Percentiles rank a stretch among this genome's conserved stretches.
phyloP scores from a whole-genome alignment of 2,797 vertebrate species.

The Phyllotis vaccarum region DNA sequence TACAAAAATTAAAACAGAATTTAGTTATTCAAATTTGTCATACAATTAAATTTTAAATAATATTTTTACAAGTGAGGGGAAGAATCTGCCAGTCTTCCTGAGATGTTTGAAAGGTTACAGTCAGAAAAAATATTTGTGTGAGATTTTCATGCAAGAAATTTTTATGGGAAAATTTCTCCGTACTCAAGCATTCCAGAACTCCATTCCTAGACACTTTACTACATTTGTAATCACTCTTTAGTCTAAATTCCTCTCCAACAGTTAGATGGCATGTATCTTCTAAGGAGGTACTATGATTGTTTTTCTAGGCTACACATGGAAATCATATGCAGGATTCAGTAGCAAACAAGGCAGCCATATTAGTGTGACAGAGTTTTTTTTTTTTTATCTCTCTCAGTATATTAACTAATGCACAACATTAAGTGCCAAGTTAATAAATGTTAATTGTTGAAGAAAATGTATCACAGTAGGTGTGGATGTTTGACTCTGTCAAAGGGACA shows the following conservation, averaged over 20 bases:
- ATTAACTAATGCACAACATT: conserved; percentile 51
- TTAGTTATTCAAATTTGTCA: background rate
- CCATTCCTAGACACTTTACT: conserved; percentile 72
- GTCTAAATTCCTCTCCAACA: conserved; percentile 65
- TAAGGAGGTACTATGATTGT: conserved; percentile 75
- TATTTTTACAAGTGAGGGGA: background rate
- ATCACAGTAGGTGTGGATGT: background rate
- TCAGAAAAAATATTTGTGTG: conserved; percentile 60
- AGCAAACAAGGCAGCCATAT: conserved; percentile 47
- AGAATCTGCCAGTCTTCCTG: background rate
- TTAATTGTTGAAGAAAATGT: conserved; percentile 55
- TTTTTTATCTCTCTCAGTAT: conserved; percentile 70
- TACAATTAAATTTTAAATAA: conserved; percentile 41
- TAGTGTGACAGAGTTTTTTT: conserved; percentile 52
- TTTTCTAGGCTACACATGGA: conserved; percentile 79
- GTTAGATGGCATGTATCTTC: conserved; percentile 73
- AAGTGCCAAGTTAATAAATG: conserved; percentile 75
- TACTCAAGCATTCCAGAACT: conserved; percentile 63
- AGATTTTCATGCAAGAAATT: conserved; percentile 70
- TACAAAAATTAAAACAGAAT: background rate
- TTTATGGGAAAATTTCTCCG: conserved; percentile 59
- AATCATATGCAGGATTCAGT: conserved; percentile 72
- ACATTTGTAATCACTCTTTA: conserved; percentile 78
- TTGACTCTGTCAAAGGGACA: conserved; percentile 49
- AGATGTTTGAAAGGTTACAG: conserved; percentile 11